These are phyloP conservation scores for Drosophila meridiana DNA, from an alignment of 2,888 invertebrate species.

Conservation along the genomic window DNA sequence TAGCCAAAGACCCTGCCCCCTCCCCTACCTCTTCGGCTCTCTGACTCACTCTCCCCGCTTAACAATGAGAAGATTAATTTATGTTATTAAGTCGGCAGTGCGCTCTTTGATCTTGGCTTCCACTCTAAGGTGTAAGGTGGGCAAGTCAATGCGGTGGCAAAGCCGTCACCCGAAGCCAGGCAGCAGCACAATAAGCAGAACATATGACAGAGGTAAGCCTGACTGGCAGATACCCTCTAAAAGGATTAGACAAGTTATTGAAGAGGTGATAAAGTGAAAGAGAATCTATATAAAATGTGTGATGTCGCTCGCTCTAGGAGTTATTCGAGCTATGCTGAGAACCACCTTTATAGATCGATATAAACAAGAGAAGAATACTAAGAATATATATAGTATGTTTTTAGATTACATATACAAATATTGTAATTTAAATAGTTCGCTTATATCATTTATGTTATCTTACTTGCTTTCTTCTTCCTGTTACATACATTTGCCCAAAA, in stretches of 20 bases:
- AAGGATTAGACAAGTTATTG: not conserved
- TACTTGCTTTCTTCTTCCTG: not conserved
- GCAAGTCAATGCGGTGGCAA: conserved; percentile 84
- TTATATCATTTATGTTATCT: not conserved
- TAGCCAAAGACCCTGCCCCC: conserved; percentile 8
- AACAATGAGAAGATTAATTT: conserved; percentile 84
- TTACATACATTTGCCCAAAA: not conserved
- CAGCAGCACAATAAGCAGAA: conserved; percentile 13
- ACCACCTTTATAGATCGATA: not conserved
- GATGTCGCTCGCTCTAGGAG: not conserved
- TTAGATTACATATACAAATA: not conserved
- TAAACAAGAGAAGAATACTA: not conserved
- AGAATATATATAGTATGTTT: not conserved
- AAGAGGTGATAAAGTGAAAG: not conserved
- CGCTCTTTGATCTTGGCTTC: conserved; percentile 80
- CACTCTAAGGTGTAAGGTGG: conserved; percentile 83
- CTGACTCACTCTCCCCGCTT: conserved; percentile 39
- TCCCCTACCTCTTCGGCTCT: not conserved
- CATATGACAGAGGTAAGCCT: not conserved
- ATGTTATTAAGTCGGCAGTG: conserved; percentile 84
- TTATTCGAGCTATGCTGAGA: not conserved
- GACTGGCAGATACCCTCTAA: not conserved
- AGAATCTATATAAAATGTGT: no score
- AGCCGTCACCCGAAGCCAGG: conserved; percentile 66
- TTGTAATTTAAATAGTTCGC: no score